Conservation (phyloP, 2,797 vertebrate species). For the Hydrophis major region DNA sequence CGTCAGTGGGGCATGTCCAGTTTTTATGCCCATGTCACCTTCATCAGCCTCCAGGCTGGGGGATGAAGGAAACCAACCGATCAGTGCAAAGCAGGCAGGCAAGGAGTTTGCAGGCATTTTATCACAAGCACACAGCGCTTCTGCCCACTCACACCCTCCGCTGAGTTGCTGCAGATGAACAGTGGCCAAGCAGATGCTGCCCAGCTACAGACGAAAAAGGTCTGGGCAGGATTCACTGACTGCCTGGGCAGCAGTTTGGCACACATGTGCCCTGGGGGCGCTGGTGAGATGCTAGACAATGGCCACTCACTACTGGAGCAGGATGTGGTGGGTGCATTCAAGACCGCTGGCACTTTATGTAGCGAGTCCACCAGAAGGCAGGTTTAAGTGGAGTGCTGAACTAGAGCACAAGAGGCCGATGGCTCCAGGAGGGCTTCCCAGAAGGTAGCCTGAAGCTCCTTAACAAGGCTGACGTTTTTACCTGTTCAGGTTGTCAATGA, state of each 20-base stretch:
- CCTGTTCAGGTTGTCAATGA: constrained; percentile 90
- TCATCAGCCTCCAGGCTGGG: neutral
- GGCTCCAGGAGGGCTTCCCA: neutral
- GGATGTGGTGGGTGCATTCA: neutral
- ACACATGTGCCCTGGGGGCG: neutral
- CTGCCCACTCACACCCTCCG: neutral
- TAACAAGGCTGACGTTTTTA: constrained; percentile 29
- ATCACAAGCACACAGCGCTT: neutral
- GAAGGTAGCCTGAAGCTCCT: neutral
- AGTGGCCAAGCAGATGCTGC: neutral
- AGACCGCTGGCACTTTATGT: neutral
- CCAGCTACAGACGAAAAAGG: neutral
- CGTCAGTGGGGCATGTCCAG: neutral
- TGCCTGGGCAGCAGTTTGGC: neutral
- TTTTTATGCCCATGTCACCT: neutral
- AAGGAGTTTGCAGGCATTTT: neutral
- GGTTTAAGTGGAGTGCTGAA: neutral
- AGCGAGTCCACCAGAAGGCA: neutral
- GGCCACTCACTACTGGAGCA: neutral
- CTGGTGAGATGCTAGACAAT: neutral
- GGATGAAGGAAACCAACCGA: neutral
- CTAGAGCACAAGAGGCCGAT: neutral
- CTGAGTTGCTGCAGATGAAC: neutral
- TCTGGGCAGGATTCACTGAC: neutral
- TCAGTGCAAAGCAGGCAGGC: neutral